Evolutionary conservation across 2,113 vertebrate genomes (phyloP), one percentile per base, ranked within the genome.

Genomic region (Neolamprologus kungweensis): DNA sequence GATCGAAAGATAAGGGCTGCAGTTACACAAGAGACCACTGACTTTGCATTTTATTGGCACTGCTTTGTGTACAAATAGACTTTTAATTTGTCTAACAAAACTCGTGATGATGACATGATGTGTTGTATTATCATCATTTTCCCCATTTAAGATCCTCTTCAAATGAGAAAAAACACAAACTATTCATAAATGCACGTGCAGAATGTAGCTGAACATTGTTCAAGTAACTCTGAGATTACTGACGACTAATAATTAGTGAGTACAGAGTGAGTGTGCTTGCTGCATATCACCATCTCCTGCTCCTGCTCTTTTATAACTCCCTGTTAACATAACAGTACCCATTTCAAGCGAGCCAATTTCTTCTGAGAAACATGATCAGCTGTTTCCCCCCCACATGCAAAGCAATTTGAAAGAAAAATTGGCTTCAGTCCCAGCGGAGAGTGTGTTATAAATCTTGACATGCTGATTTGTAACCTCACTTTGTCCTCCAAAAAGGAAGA

Each of bases 401-500:
- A 71, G 51, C 58, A 28, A 87, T 85, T 82, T 88, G 17, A 85
- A 88, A 86, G 31, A 80, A 65, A 60, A 82, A 88, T 47, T 65
- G 47, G 79, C 80, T 87, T 73, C 5, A 13, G 11, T 87, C 93
- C 83, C 88, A 40, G 45, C 1, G 16, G 90, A 87, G 51, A 84
- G n/a, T 58, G 16, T 71, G 31, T 85, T 40, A 85, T 80, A 83
- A 81, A 90, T 86, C 78, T 68, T 80, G 84, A 85, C 89, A 63
- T 21, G 31, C 82, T 85, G 88, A 91, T 79, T 86, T 42, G 17
- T 83, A 88, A 84, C 91, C 91, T 92, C 83, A 35, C 54, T 89
- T 92, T 81, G 80, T 91, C 92, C 90, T 92, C 53, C 26, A 88
- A 28, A 87, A 81, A 55, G 51, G n/a, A 85, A 51, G 11, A 13